These are phyloP conservation scores for Bolinopsis microptera DNA, from an alignment of 37 sponge, comb jelly and placozoan species.

Conservation along the genomic window DNA sequence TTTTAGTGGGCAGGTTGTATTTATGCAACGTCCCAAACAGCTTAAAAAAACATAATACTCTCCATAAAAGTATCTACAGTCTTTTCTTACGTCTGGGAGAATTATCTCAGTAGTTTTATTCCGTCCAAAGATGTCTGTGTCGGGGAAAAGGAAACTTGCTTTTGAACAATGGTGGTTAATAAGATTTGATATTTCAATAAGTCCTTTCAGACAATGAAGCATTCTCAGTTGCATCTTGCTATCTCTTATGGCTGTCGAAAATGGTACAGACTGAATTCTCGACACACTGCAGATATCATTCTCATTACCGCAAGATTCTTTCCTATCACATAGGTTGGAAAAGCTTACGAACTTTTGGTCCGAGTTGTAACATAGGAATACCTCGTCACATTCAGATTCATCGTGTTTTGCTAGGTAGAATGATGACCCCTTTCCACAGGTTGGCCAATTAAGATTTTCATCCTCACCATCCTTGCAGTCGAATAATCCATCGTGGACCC, in stretches of 20 bases:
- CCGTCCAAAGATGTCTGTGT: not conserved
- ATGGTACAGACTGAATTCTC: not conserved
- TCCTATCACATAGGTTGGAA: not conserved
- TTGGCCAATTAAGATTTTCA: not conserved
- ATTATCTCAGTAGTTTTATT: not conserved
- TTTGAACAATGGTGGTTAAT: not conserved
- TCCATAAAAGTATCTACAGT: not conserved
- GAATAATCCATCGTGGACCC: not conserved
- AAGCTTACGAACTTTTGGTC: not conserved
- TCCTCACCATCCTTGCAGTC: not conserved
- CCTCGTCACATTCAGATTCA: not conserved
- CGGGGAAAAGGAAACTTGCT: not conserved
- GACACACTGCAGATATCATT: not conserved
- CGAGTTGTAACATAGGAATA: not conserved
- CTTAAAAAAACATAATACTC: conserved; percentile 8
- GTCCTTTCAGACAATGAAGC: not conserved
- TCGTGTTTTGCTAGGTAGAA: too few species aligned
- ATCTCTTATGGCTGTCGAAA: not conserved
- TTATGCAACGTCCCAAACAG: not conserved
- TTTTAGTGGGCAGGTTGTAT: not conserved
- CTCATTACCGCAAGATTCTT: not conserved
- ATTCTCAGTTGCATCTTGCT: not conserved
- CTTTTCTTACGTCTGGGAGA: not conserved
- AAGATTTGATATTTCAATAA: not conserved
- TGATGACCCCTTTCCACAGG: not conserved